These are phyloP conservation scores for Charina bottae DNA, from an alignment of 2,113 vertebrate species.

Conservation along the genomic window DNA sequence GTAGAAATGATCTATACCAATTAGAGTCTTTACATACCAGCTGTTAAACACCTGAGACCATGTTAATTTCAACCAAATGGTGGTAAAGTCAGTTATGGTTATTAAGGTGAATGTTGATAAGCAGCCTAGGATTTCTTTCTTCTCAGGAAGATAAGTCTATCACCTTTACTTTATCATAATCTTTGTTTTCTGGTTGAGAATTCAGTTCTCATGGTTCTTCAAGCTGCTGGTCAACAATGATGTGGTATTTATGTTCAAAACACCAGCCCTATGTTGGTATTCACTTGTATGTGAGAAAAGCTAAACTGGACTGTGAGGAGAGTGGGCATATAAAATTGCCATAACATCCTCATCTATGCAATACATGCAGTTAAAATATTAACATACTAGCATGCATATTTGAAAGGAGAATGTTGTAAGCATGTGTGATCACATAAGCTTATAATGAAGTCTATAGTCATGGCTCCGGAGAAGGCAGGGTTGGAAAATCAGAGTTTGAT, in stretches of 20 bases:
- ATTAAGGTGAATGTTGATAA: not conserved
- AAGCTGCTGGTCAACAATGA: not conserved
- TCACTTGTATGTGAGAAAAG: not conserved
- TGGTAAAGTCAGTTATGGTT: not conserved
- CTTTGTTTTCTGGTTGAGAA: not conserved
- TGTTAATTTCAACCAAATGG: not conserved
- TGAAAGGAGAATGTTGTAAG: not conserved
- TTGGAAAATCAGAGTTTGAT: not conserved
- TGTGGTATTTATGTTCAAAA: not conserved
- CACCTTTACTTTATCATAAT: too few relatives aligned
- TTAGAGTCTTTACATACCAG: constrained; percentile 8
- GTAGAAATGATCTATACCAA: constrained; percentile 15
- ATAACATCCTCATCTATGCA: too few relatives aligned
- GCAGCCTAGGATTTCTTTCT: not conserved
- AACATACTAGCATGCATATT: not conserved
- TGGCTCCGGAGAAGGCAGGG: not conserved
- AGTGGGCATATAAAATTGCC: too few relatives aligned
- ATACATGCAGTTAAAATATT: not conserved
- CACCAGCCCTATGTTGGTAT: not conserved
- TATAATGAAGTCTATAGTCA: not conserved
- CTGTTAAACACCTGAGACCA: constrained; percentile 23
- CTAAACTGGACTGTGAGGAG: not conserved
- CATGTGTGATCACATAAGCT: not conserved
- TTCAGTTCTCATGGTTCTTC: not conserved
- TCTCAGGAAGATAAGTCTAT: not conserved